A percentile compares a stretch with the other conserved stretches of the same genome.
These are phyloP conservation scores for Macrophya annulata DNA, from an alignment of 2,888 invertebrate genomes.

Conservation along the genomic window DNA sequence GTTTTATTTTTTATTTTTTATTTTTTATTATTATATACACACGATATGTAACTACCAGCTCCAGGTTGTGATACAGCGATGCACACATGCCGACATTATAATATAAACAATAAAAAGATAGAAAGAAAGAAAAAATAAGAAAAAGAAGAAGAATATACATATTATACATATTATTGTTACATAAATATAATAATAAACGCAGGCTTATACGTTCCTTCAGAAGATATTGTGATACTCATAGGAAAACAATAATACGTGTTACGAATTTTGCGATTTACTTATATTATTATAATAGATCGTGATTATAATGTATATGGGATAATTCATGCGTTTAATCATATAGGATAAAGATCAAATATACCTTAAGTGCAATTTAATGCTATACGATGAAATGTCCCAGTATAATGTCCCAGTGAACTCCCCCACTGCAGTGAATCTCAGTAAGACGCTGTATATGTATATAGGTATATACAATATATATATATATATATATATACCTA, in stretches of 20 bases:
- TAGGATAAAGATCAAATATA: constrained; percentile 29
- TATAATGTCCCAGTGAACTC: constrained; percentile 8
- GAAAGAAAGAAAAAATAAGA: neutral
- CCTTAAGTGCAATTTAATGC: constrained; percentile 49
- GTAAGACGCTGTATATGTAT: constrained; percentile 28
- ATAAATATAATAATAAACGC: constrained; percentile 47
- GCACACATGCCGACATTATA: constrained; percentile 36
- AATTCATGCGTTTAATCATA: constrained; percentile 4
- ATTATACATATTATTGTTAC: constrained; percentile 12
- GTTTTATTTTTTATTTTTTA: too few species aligned
- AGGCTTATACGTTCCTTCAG: constrained; percentile 73
- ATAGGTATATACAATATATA: too few species aligned
- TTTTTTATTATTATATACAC: constrained; percentile 51
- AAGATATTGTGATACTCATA: constrained; percentile 76
- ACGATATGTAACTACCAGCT: constrained; percentile 49
- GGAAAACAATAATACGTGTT: constrained; percentile 56
- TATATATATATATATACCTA: too few species aligned
- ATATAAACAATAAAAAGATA: neutral
- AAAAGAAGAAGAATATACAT: neutral
- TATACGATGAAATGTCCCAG: constrained; percentile 24
- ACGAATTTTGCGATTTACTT: constrained; percentile 44
- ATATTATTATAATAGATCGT: constrained; percentile 33
- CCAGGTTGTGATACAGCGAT: constrained; percentile 57
- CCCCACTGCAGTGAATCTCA: constrained; percentile 45
- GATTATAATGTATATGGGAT: constrained; percentile 33